Percentiles rank a stretch among this genome's conserved stretches.
Evolutionary conservation across 2,888 invertebrate genomes (phyloP).

Genomic region (Alviniconcha strummeri): DNA sequence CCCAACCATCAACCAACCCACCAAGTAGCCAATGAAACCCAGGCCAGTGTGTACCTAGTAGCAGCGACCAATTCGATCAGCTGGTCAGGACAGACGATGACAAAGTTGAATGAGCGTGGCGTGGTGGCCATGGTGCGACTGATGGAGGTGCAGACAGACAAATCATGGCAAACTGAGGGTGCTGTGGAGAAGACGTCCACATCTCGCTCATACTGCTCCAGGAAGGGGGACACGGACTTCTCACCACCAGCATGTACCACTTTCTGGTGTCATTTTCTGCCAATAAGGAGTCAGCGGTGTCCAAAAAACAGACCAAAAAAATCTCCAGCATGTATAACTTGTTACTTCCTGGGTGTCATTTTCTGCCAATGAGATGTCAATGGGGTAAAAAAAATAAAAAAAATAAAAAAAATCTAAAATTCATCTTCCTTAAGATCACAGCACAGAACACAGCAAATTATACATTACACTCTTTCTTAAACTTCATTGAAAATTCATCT

Average conservation of each 20-base stretch:
- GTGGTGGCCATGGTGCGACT: slow-evolving; percentile 33
- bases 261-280: slow-evolving; percentile 38
- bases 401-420: too few species aligned
- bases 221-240: slow-evolving; percentile 35
- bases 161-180: slow-evolving; percentile 35
- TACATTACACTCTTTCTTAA: too few species aligned
- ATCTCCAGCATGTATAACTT: not conserved
- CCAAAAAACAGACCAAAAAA: not conserved
- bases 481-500: too few species aligned
- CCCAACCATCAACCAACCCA: too few species aligned
- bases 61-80: slow-evolving; percentile 39
- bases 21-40: too few species aligned
- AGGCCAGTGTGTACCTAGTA: slow-evolving; percentile 26
- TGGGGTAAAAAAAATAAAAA: too few species aligned
- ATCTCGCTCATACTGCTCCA: slow-evolving; percentile 42
- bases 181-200: slow-evolving; percentile 39
- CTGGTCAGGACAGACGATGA: slow-evolving; percentile 36
- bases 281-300: not conserved
- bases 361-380: too few species aligned
- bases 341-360: not conserved
- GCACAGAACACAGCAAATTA: too few species aligned
- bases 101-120: slow-evolving; percentile 25
- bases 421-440: too few species aligned
- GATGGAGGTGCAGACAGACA: slow-evolving; percentile 37
- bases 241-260: slow-evolving; percentile 42